Conservation (phyloP, 2,888 invertebrate genomes). For the Bellardia bayeri region DNA sequence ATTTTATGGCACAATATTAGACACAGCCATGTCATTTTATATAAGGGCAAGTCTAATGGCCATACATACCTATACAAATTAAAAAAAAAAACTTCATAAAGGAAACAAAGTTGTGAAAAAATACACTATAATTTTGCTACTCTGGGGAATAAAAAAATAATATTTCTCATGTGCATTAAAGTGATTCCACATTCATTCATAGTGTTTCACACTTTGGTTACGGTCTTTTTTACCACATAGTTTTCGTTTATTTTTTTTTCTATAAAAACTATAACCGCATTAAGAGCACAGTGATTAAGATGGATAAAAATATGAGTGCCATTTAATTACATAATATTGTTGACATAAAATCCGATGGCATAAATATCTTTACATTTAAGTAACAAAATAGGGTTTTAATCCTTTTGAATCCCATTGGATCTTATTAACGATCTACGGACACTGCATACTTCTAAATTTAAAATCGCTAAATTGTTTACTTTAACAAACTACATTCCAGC, state of each 20-base stretch:
- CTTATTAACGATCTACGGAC: too few relatives aligned
- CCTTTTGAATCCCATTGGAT: too few relatives aligned
- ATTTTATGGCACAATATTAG: too few relatives aligned
- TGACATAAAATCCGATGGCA: too few relatives aligned
- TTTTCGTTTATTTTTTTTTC: neutral
- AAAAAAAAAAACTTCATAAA: neutral
- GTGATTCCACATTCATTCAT: conserved; percentile 58
- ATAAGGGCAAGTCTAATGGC: neutral
- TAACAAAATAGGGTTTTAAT: too few relatives aligned
- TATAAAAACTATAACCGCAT: neutral
- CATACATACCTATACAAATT: neutral
- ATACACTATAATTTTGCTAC: conserved; percentile 55
- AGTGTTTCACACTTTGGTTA: conserved; percentile 62
- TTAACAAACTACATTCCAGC: too few relatives aligned
- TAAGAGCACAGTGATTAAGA: neutral
- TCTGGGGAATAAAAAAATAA: conserved; percentile 37
- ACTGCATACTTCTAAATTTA: too few relatives aligned
- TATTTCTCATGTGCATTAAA: conserved; percentile 60
- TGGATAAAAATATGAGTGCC: too few relatives aligned
- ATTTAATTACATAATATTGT: too few relatives aligned
- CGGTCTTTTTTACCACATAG: conserved; percentile 27
- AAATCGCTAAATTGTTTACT: too few relatives aligned
- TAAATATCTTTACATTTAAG: too few relatives aligned
- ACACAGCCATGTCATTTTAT: too few relatives aligned
- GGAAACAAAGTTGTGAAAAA: conserved; percentile 65